Percentiles rank a stretch among this genome's conserved stretches.
Conservation (phyloP, 2,888 invertebrate species). For the Cosmia trapezina region DNA sequence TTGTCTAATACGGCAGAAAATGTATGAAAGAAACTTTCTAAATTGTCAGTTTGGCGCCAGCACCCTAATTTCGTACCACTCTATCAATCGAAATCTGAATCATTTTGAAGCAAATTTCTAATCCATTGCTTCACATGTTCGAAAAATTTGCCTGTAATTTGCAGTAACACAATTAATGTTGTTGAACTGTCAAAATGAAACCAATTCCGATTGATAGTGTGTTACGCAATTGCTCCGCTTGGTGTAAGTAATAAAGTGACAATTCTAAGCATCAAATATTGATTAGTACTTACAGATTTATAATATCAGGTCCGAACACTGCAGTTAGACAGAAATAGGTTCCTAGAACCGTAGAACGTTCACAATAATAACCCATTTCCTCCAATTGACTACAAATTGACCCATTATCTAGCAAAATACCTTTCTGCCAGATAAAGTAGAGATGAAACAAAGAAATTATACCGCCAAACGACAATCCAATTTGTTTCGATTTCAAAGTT, state of each 20-base stretch:
- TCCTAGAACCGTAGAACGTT: conserved; percentile 14
- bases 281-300: not conserved
- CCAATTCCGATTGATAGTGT: too few relatives aligned
- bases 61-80: too few relatives aligned
- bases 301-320: not conserved
- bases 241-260: not conserved
- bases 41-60: not conserved
- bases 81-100: too few relatives aligned
- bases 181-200: too few relatives aligned
- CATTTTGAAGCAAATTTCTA: too few relatives aligned
- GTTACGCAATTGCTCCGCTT: not conserved
- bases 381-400: conserved; percentile 52
- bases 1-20: not conserved
- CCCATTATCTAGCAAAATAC: conserved; percentile 35
- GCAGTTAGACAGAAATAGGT: conserved; percentile 14
- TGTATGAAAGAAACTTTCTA: not conserved
- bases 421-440: conserved; percentile 24
- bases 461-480: conserved; percentile 30
- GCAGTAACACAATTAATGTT: too few relatives aligned
- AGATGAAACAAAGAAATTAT: conserved; percentile 33
- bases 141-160: too few relatives aligned
- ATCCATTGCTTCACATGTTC: too few relatives aligned
- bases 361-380: conserved; percentile 55
- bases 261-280: conserved; percentile 7
- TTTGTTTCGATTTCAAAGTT: conserved; percentile 52